phyloP scores from a whole-genome alignment of 37 sponge, comb jelly and placozoan genomes.

The Tethya wilhelma region DNA sequence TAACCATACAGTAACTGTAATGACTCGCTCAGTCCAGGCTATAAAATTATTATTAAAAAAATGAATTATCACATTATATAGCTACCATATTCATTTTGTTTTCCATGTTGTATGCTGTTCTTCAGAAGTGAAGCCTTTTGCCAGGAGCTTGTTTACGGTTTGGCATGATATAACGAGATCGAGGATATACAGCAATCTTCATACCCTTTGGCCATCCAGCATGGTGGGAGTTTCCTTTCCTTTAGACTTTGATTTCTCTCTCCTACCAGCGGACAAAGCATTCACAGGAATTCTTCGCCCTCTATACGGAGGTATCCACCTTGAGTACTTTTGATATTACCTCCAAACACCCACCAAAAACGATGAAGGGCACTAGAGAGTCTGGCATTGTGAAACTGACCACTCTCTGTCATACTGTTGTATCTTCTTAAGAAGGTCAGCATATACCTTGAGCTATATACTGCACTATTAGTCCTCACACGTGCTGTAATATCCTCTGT shows the following conservation, averaged over 20 bases:
- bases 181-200: slow-evolving; percentile 4
- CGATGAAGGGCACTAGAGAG: slow-evolving; percentile 19
- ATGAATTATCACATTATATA: too few species aligned
- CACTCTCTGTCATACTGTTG: neutral
- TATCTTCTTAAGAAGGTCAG: slow-evolving; percentile 13
- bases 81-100: too few species aligned
- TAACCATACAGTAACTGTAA: too few species aligned
- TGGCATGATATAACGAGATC: neutral
- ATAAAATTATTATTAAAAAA: too few species aligned
- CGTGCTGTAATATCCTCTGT: neutral
- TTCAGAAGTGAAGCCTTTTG: slow-evolving; percentile 3
- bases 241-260: neutral
- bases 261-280: neutral
- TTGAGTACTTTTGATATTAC: slow-evolving; percentile 13
- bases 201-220: neutral
- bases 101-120: too few species aligned
- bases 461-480: neutral
- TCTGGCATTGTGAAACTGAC: slow-evolving; percentile 1
- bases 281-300: slow-evolving; percentile 16
- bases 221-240: too few species aligned
- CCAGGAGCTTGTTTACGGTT: neutral
- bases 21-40: too few species aligned
- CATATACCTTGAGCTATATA: slow-evolving; percentile 15
- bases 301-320: slow-evolving; percentile 11
- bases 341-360: slow-evolving; percentile 32